Evolutionary conservation across 2,888 invertebrate species (phyloP), one percentile per base, ranked within the genome.

Genomic region (Drosophila formosana): DNA sequence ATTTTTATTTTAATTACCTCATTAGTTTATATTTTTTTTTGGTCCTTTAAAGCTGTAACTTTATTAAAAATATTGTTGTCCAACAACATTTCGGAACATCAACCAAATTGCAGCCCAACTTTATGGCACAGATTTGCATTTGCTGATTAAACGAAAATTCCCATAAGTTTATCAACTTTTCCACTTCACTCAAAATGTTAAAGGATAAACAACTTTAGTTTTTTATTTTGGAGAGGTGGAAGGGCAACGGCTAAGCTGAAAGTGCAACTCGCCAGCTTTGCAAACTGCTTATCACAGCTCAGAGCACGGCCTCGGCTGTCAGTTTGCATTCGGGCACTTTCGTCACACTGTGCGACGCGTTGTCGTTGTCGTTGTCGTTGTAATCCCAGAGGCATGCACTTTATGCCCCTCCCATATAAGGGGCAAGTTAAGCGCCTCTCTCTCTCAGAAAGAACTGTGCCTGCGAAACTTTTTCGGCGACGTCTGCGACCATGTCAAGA

Each of bases 401-500:
- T 56, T 18, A 23, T 25, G 34, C 43, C 13, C 32, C 18, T 61
- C 73, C 50, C 72, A 76, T 77, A 76, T 76, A 73, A 65, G 76
- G 26, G 34, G 34, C 23, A 77, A 75, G 65, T 63, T 73, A 62
- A 52, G 69, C 56, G 62, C 45, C 32, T 8, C 11, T 32, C 9
- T 32, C 43, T 32, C 69, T 75, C 80, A 73, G 85, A 82, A 85
- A 82, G 78, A 78, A 85, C 50, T 80, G 62, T 68, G 80, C 73
- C 71, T 58, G 43, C 45, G 4, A 62, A 82, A 72, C 71, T 72
- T 85, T 82, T 82, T 85, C 69, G 82, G 85, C 82, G 82, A 78
- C 72, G 81, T 73, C 72, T 83, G 67, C 76, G 28, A 5, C 28
- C 28, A 28, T 13, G 39, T 41, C 77, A 83, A 80, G 81, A 77